These are phyloP conservation scores for Solenodon paradoxus DNA, from an alignment of 2,113 vertebrate species.

Conservation along the genomic window DNA sequence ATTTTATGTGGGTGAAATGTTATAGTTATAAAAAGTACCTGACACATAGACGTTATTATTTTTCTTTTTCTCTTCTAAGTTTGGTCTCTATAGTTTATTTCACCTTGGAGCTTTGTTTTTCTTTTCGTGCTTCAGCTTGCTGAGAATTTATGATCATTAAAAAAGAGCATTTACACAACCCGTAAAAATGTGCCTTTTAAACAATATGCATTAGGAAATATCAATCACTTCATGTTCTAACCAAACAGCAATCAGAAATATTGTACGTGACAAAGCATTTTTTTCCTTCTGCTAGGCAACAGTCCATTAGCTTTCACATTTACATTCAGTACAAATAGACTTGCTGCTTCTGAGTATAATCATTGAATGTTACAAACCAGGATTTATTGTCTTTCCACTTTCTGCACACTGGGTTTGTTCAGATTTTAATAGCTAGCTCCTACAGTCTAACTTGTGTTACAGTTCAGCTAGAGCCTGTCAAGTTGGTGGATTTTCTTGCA, in stretches of 20 bases:
- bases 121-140: constrained; percentile 17
- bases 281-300: not conserved
- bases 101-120: constrained; percentile 45
- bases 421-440: not conserved
- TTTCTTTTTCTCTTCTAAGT: not conserved
- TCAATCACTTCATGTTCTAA: constrained; percentile 45
- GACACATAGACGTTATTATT: not conserved
- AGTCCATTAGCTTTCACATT: constrained; percentile 42
- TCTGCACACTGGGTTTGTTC: not conserved
- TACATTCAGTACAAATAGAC: constrained; percentile 46
- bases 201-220: constrained; percentile 42
- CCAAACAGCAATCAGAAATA: constrained; percentile 40
- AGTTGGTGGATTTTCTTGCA: not conserved
- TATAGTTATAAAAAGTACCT: not conserved
- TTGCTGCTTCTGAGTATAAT: not conserved
- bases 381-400: constrained; percentile 21
- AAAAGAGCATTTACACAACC: constrained; percentile 38
- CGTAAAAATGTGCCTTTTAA: constrained; percentile 48
- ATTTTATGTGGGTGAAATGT: not conserved
- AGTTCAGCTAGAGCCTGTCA: not conserved
- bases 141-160: constrained; percentile 30
- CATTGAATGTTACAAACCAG: not conserved
- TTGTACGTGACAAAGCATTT: constrained; percentile 48
- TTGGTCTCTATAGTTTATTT: not conserved
- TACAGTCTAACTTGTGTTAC: not conserved